A percentile compares a stretch with the other conserved stretches of the same genome.
Evolutionary conservation across 1,140 invertebrate genomes (phyloP).

Genomic region (Chelonus insularis): DNA sequence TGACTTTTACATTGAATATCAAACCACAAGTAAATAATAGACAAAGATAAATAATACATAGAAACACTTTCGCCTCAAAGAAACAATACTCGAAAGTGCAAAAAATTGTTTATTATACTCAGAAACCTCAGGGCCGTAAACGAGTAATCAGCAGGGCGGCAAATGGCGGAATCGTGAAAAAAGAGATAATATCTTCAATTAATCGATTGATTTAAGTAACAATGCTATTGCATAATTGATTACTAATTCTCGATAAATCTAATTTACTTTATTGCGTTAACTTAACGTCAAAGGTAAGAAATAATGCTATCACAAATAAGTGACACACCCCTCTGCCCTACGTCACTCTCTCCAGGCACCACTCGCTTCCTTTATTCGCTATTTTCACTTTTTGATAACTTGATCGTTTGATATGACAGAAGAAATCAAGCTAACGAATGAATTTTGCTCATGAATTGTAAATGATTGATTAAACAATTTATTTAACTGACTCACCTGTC

Average conservation of each 20-base stretch:
- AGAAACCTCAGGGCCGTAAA: constrained; percentile 24
- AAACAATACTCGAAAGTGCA: constrained; percentile 15
- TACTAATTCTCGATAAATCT: too few species aligned
- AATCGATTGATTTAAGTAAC: neutral
- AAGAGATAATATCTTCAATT: neutral
- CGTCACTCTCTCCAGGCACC: constrained; percentile 1
- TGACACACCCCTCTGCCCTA: constrained; percentile 26
- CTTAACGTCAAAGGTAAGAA: too few species aligned
- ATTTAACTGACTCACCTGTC: constrained; percentile 23
- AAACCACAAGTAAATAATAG: too few species aligned
- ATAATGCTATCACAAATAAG: neutral
- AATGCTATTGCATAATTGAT: too few species aligned
- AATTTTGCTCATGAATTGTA: too few species aligned
- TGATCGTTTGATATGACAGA: too few species aligned
- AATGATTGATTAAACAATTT: neutral
- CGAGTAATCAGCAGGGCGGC: constrained; percentile 18
- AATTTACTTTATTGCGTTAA: too few species aligned
- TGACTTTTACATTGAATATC: too few species aligned
- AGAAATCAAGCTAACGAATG: too few species aligned
- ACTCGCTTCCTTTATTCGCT: neutral
- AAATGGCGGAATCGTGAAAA: constrained; percentile 25
- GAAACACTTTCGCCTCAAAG: constrained; percentile 9
- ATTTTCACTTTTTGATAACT: neutral
- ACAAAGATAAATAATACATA: too few species aligned
- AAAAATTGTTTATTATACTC: constrained; percentile 8